Conservation (phyloP, 2,113 vertebrate species). For the Cavia porcellus region DNA sequence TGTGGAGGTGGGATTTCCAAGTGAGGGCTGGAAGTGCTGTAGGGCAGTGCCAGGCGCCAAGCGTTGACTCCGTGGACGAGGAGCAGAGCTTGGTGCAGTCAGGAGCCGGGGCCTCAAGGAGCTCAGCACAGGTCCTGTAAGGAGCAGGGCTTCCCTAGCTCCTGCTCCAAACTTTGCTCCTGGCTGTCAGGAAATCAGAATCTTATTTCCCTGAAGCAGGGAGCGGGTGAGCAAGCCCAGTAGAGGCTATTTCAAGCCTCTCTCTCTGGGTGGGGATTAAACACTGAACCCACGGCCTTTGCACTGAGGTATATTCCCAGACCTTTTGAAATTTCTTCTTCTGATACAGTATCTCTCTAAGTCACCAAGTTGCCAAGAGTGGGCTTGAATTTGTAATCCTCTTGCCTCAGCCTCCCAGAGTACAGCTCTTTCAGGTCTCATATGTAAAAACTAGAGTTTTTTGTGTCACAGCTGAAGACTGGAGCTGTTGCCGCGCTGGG, state of each 20-base stretch:
- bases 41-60: neutral
- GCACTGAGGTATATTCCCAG: neutral
- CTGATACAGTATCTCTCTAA: neutral
- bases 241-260: neutral
- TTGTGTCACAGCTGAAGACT: neutral
- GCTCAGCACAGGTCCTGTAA: neutral
- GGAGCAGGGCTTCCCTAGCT: neutral
- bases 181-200: neutral
- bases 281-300: neutral
- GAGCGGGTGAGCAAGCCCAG: neutral
- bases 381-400: neutral
- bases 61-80: neutral
- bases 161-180: neutral
- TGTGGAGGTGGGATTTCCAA: neutral
- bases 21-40: neutral
- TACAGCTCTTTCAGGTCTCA: neutral
- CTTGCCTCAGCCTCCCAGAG: neutral
- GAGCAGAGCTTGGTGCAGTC: no score
- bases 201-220: neutral
- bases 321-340: neutral
- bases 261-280: neutral
- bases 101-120: conserved; percentile 25
- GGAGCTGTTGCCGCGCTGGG: neutral
- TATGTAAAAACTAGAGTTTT: neutral
- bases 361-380: neutral